Conservation (phyloP, 2,113 vertebrate genomes). For the Mirounga angustirostris region DNA sequence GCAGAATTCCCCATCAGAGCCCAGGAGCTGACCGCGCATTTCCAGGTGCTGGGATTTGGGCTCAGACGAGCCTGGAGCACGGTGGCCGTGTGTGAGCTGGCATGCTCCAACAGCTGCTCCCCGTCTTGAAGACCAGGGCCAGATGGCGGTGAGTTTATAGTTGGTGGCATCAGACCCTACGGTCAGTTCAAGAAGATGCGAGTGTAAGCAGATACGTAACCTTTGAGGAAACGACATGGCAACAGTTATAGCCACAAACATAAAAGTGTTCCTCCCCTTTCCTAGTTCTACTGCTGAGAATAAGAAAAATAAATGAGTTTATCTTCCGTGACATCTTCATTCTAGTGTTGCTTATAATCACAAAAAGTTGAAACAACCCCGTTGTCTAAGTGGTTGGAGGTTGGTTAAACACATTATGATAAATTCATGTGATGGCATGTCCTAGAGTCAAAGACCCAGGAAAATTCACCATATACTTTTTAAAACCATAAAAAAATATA, state of each 20-base stretch:
- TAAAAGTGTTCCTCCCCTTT: background rate
- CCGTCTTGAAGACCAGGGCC: background rate
- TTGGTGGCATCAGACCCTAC: background rate
- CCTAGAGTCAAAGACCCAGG: background rate
- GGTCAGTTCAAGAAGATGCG: background rate
- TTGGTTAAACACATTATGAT: background rate
- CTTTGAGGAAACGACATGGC: background rate
- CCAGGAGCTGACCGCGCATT: background rate
- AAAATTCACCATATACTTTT: background rate
- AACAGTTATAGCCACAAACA: background rate
- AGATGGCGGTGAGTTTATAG: background rate
- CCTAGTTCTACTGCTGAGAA: background rate
- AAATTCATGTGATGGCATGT: conserved; percentile 3
- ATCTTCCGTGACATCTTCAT: background rate
- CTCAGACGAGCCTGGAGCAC: fast-evolving
- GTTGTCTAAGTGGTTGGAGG: background rate
- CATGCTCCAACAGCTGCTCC: background rate
- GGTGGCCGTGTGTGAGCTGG: background rate
- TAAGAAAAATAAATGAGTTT: background rate
- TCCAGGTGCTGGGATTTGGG: background rate
- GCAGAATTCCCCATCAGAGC: background rate
- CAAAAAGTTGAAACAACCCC: background rate
- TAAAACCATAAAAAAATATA: background rate
- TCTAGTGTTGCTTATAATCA: background rate
- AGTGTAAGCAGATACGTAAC: background rate